Percentiles rank a stretch among this genome's conserved stretches.
These are phyloP conservation scores for Dicyrtomina minuta DNA, from an alignment of 2,888 invertebrate species.

Conservation along the genomic window DNA sequence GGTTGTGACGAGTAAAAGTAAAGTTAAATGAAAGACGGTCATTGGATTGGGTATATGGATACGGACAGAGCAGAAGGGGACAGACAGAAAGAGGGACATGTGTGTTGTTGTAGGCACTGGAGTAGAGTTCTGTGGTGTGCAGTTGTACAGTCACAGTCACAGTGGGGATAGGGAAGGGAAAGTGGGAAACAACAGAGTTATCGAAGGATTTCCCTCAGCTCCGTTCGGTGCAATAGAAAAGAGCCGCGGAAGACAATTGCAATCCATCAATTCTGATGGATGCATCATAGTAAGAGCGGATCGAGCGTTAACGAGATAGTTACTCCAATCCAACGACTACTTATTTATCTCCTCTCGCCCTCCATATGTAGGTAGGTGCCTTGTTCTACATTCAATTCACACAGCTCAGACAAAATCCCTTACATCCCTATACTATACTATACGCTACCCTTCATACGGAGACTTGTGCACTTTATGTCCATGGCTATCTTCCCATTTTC, in stretches of 20 bases:
- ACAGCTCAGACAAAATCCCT: slow-evolving; percentile 2
- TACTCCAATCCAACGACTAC: slow-evolving; percentile 11
- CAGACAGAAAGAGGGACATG: too few species aligned
- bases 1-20: too few species aligned
- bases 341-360: not conserved
- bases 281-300: slow-evolving; percentile 23
- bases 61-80: not conserved
- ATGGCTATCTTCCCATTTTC: too few species aligned
- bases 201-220: not conserved
- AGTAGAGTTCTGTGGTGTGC: too few species aligned
- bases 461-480: too few species aligned
- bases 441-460: too few species aligned
- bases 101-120: too few species aligned
- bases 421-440: not conserved
- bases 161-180: not conserved
- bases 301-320: slow-evolving; percentile 26
- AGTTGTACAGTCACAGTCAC: too few species aligned
- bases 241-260: slow-evolving; percentile 11
- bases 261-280: slow-evolving; percentile 29
- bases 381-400: slow-evolving; percentile 14
- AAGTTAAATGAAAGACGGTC: too few species aligned
- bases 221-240: not conserved
- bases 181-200: not conserved
- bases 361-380: not conserved
- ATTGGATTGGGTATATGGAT: not conserved